Conservation (phyloP, 1,140 invertebrate species). For the Cataglyphis hispanica region DNA sequence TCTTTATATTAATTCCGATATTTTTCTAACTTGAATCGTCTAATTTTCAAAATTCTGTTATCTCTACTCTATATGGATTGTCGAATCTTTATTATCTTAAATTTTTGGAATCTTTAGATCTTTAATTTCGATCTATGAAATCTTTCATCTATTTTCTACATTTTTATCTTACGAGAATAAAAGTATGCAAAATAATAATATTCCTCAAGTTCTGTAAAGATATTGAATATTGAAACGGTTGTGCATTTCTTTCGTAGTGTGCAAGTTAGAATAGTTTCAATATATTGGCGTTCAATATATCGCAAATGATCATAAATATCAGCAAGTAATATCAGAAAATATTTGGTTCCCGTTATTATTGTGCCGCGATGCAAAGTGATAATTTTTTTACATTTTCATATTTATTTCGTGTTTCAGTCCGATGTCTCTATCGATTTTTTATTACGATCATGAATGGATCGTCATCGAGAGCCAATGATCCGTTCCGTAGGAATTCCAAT, state of each 20-base stretch:
- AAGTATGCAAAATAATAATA: background rate
- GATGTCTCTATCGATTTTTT: constrained; percentile 23
- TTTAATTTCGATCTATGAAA: background rate
- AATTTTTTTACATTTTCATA: constrained; percentile 14
- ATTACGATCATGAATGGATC: constrained; percentile 9
- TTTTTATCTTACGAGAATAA: background rate
- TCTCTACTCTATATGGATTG: background rate
- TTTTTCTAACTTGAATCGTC: constrained; percentile 37
- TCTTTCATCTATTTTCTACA: background rate
- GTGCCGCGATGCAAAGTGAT: background rate
- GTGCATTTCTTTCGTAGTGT: background rate
- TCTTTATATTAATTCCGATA: constrained; percentile 27
- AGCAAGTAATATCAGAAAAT: constrained; percentile 12
- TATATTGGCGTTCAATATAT: background rate
- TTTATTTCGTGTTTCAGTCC: background rate
- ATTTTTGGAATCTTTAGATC: background rate
- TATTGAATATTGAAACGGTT: background rate
- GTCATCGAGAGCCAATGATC: constrained; percentile 51
- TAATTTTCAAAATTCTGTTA: constrained; percentile 19
- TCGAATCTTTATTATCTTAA: no score
- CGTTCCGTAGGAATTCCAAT: constrained; percentile 60
- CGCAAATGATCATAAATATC: constrained; percentile 5
- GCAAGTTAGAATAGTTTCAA: constrained; percentile 24
- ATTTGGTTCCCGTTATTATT: constrained; percentile 41
- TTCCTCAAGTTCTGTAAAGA: background rate